These are phyloP conservation scores for Tiaroga cobitis DNA, from an alignment of 2,797 vertebrate genomes.

Conservation along the genomic window DNA sequence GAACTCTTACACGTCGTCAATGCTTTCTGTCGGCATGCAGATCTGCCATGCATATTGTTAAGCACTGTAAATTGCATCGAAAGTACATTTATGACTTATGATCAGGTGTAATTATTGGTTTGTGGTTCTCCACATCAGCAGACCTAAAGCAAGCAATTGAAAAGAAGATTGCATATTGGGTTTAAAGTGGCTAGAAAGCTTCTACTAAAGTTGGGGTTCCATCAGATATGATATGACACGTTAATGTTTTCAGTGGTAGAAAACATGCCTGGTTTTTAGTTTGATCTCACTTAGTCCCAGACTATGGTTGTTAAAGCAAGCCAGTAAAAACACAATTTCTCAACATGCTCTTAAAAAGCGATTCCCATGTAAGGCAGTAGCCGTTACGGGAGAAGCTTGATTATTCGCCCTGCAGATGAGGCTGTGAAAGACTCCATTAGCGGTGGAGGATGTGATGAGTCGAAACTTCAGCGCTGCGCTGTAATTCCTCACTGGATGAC, in stretches of 20 bases:
- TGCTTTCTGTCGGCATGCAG: constrained; percentile 4
- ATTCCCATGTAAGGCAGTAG: constrained; percentile 32
- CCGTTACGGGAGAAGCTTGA: constrained; percentile 13
- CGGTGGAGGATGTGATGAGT: constrained; percentile 10
- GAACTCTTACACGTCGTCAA: constrained; percentile 23
- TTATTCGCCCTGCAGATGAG: constrained; percentile 9
- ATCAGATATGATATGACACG: constrained; percentile 33
- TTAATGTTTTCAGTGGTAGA: constrained; percentile 29
- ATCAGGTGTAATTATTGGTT: constrained; percentile 51
- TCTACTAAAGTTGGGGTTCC: background rate
- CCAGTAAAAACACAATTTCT: constrained; percentile 28
- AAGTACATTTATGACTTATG: constrained; percentile 26
- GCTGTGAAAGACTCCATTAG: constrained; percentile 32
- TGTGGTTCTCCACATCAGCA: constrained; percentile 30
- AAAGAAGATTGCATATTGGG: constrained; percentile 29
- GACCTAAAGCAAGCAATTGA: constrained; percentile 30
- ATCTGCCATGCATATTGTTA: constrained; percentile 22
- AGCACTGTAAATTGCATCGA: constrained; percentile 28
- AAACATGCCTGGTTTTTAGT: constrained; percentile 18
- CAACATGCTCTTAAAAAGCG: constrained; percentile 18
- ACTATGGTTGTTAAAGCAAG: constrained; percentile 20
- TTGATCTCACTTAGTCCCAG: constrained; percentile 13
- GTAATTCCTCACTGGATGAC: background rate
- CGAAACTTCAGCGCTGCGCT: background rate
- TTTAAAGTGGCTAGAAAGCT: constrained; percentile 31